Evolutionary conservation across 2,113 vertebrate species (phyloP), one percentile per base, ranked within the genome.

Genomic region (Peromyscus polionotus): DNA sequence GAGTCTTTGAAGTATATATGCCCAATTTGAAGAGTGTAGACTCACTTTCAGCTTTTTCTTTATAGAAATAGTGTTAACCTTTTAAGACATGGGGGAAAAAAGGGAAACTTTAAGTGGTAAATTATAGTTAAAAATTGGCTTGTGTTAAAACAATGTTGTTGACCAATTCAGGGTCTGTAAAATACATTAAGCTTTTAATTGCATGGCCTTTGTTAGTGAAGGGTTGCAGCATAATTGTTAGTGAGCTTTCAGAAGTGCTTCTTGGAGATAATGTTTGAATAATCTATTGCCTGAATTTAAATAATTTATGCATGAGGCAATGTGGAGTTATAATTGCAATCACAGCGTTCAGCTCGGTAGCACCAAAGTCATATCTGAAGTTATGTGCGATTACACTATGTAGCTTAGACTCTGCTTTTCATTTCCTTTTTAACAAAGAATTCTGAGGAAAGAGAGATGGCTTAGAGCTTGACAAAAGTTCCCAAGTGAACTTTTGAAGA

Each of bases 221-320:
- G 87, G 95, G 90, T 95, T 97, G 89, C 91, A 97, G 90, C 48
- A 4, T 95, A 95, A 98, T 96, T 90, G 90, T 97, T 97, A 97
- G 96, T 83, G 97, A 97, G 95, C 97, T 98, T 98, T 98, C 88
- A 98, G 94, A 98, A 98, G 96, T 97, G 98, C 98, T 98, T 98
- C 98, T 97, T 98, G 84, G 92, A 98, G 98, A 99, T 99, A 98
- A 98, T 98, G 97, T 98, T 98, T 98, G 98, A 98, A 98, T 98
- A 98, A 99, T 98, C 98, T 96, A 96, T 97, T 97, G 93, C 91
- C 63, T 80, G 68, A 94, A 99, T 99, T 99, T 98, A 98, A 98
- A 99, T 99, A 99, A 99, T 98, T 98, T 98, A 99, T 99, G 98
- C 98, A 98, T 96, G 97, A 98, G 97, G 90, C 89, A 88, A 91